These are phyloP conservation scores for Drosophila subpulchrella DNA, from an alignment of 1,140 invertebrate genomes.

Conservation along the genomic window DNA sequence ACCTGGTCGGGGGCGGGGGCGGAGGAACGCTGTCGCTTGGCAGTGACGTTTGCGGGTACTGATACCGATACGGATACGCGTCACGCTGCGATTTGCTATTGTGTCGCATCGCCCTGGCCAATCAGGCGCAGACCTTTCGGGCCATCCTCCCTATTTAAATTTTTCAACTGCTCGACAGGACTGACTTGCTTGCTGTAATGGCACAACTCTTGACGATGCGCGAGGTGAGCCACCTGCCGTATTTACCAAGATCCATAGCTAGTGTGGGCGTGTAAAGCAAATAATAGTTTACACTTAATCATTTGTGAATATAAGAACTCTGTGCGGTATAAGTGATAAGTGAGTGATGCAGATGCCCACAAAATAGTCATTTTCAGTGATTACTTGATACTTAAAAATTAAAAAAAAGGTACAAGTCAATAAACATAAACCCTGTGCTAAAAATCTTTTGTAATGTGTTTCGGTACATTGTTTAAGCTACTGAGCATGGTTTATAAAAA, in stretches of 20 bases:
- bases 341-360: background rate
- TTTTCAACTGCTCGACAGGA: conserved; percentile 6
- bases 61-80: conserved; percentile 25
- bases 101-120: conserved; percentile 48
- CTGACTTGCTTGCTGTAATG: conserved; percentile 42
- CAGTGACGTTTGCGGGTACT: conserved; percentile 9
- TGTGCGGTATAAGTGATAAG: background rate
- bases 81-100: conserved; percentile 51
- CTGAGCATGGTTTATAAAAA: too few relatives aligned
- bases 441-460: too few relatives aligned
- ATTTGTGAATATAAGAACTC: background rate
- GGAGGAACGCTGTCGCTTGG: conserved; percentile 1
- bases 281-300: background rate
- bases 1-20: background rate
- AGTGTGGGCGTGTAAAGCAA: background rate
- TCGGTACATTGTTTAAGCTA: too few relatives aligned
- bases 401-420: background rate
- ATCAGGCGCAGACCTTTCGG: conserved; percentile 53
- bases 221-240: conserved; percentile 31
- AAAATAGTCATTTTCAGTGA: background rate
- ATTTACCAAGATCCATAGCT: conserved; percentile 1
- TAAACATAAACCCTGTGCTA: background rate
- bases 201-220: conserved; percentile 39
- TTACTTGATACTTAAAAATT: background rate
- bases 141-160: conserved; percentile 21